phyloP scores from a whole-genome alignment of 2,888 invertebrate genomes.

The Lepidonotus clava region DNA sequence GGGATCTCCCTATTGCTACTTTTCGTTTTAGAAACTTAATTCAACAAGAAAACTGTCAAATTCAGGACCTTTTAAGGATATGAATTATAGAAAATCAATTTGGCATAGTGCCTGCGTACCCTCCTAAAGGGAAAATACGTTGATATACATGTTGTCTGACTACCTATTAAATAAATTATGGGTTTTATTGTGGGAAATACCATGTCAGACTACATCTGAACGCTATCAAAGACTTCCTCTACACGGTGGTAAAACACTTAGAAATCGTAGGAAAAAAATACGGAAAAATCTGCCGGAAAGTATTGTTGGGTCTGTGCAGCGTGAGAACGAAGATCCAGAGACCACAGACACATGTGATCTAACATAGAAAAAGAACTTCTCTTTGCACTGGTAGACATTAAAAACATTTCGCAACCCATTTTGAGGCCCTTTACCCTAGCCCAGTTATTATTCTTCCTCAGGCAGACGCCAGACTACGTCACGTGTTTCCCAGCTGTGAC shows the following conservation, averaged over 20 bases:
- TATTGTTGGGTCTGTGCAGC: neutral
- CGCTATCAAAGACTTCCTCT: no score
- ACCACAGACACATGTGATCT: neutral
- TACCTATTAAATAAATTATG: no score
- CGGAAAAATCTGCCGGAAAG: neutral
- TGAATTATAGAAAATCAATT: no score
- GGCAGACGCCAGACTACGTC: neutral
- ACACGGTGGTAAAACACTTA: neutral
- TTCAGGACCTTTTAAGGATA: no score
- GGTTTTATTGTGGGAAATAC: no score
- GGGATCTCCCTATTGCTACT: no score
- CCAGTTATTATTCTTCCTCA: conserved; percentile 1
- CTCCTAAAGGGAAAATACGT: no score
- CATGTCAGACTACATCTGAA: no score
- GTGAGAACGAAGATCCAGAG: neutral
- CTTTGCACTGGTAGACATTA: neutral
- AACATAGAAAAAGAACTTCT: neutral
- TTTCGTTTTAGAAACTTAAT: no score
- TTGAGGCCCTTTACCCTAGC: neutral
- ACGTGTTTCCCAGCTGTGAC: neutral
- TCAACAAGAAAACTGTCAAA: no score
- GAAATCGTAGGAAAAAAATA: neutral
- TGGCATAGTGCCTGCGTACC: no score
- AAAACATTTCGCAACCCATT: neutral
- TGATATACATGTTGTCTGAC: no score